phyloP scores from a whole-genome alignment of 1,140 invertebrate species.

The Halesus radiatus region DNA sequence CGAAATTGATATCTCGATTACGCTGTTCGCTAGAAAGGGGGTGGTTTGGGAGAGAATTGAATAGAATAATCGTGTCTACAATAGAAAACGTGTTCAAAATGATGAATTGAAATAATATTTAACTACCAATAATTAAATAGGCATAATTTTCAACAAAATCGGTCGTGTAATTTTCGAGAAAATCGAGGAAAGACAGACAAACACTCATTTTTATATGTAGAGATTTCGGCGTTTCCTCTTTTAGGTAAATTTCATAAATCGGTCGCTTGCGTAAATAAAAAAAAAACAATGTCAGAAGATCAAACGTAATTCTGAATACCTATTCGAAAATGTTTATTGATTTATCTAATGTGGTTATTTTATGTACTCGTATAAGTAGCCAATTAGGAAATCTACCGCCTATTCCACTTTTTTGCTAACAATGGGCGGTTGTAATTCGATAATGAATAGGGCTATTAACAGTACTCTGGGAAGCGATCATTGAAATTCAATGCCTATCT shows the following conservation, averaged over 20 bases:
- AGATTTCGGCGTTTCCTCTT: background rate
- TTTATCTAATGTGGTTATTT: conserved; percentile 3
- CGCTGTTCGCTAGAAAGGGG: background rate
- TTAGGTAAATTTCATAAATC: background rate
- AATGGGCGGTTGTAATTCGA: conserved; percentile 11
- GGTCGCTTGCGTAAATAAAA: background rate
- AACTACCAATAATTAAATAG: too few species aligned
- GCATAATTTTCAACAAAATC: too few species aligned
- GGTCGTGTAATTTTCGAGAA: too few species aligned
- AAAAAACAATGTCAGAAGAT: background rate
- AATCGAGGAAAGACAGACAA: too few species aligned
- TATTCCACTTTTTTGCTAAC: background rate
- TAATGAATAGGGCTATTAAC: conserved; percentile 3
- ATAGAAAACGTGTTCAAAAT: background rate
- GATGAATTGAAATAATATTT: conserved; percentile 13
- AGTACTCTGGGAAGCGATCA: too few species aligned
- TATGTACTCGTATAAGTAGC: background rate
- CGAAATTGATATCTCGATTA: too few species aligned
- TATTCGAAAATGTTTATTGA: background rate
- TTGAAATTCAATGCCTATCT: too few species aligned
- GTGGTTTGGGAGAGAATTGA: conserved; percentile 3
- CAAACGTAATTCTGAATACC: conserved; percentile 5
- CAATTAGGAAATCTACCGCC: background rate
- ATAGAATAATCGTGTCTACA: background rate
- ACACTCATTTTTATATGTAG: too few species aligned